These are phyloP conservation scores for Ormyrus pomaceus DNA, from an alignment of 2,888 invertebrate species.

Conservation along the genomic window DNA sequence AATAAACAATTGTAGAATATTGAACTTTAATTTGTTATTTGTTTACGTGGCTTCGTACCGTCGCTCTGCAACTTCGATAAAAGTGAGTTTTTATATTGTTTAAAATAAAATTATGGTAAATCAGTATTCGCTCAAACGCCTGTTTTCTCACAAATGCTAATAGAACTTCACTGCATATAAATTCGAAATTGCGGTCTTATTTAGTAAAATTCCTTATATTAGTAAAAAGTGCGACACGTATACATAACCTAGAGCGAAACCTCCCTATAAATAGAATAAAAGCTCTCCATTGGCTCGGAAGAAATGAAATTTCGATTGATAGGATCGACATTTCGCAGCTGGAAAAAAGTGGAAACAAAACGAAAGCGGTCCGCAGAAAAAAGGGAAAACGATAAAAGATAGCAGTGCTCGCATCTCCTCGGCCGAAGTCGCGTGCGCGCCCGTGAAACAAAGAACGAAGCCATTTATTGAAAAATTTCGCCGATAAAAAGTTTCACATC, in stretches of 20 bases:
- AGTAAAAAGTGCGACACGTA: not conserved
- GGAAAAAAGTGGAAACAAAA: not conserved
- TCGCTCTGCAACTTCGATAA: too few species aligned
- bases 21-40: too few species aligned
- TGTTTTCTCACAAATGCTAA: too few species aligned
- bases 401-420: not conserved
- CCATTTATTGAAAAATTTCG: conserved; percentile 51
- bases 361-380: not conserved
- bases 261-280: conserved; percentile 14
- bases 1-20: too few species aligned
- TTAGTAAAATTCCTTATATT: too few species aligned
- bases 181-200: too few species aligned
- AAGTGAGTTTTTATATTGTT: too few species aligned
- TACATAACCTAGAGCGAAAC: not conserved
- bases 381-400: conserved; percentile 12
- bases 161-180: too few species aligned
- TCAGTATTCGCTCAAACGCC: too few species aligned
- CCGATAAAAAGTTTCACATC: conserved; percentile 43
- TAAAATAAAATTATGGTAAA: too few species aligned
- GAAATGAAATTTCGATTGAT: conserved; percentile 16
- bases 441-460: conserved; percentile 41
- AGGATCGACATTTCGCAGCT: conserved; percentile 16
- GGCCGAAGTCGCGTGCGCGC: not conserved
- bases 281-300: not conserved
- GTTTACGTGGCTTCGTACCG: too few species aligned